Evolutionary conservation across 2,113 vertebrate species (phyloP), one percentile per base, ranked within the genome.

Genomic region (Thinocorus orbignyianus): DNA sequence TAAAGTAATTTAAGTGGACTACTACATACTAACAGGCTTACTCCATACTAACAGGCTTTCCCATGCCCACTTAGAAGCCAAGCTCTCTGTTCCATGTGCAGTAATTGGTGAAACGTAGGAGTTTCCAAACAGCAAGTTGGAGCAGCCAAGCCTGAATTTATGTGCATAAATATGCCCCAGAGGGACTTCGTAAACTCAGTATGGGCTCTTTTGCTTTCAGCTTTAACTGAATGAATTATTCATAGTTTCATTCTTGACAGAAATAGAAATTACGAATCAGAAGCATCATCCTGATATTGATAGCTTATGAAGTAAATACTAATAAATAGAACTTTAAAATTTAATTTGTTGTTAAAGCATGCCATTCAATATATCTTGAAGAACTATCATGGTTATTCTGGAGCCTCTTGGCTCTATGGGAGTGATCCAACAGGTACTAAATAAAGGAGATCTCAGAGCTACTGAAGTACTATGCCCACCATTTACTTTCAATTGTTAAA

Each of bases 201-300:
- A 57, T 46, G 65, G 54, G 68, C 86, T 94, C 80, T 80, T 55
- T 33, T 92, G 73, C 92, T 95, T 91, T 94, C 83, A 90, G 51
- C 41, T 41, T 73, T 77, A 49, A n/a, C 0, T 3, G 68, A 54
- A 86, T 93, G 71, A 93, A 95, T 97, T 92, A 95, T 97, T 94
- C 84, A 95, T 96, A 80, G 90, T 93, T 94, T 96, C 82, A 92
- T 94, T 97, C 92, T 93, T 88, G 86, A 90, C 88, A 94, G 90
- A 94, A 85, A 64, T 22, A 85, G 51, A 87, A 95, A 92, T 88
- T 78, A 92, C 72, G 86, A 80, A 70, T 92, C 64, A 57, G 68
- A 90, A 83, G 72, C 72, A 81, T 48, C 46, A 35, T 26, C 31
- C 17, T 52, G 46, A 49, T 81, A 62, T 83, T 88, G 46, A 62